phyloP scores from a whole-genome alignment of 2,888 invertebrate genomes.

The Neria commutata region DNA sequence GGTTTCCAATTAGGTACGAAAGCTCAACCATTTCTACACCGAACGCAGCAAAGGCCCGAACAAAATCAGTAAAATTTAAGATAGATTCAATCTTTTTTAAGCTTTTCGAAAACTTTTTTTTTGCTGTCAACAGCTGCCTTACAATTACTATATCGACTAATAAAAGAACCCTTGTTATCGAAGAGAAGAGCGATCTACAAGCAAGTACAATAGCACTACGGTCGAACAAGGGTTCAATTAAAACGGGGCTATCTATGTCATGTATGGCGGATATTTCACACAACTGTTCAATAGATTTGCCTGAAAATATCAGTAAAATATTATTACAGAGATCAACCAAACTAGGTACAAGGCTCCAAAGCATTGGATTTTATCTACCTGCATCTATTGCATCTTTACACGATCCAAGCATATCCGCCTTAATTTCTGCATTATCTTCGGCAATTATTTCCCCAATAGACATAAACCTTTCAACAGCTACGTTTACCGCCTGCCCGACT shows the following conservation, averaged over 20 bases:
- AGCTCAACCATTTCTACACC: slow-evolving; percentile 99
- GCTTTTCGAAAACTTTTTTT: slow-evolving; percentile 91
- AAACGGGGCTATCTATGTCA: slow-evolving; percentile 67
- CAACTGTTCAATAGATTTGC: slow-evolving; percentile 88
- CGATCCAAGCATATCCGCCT: slow-evolving; percentile 97
- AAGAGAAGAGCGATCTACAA: slow-evolving; percentile 89
- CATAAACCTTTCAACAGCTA: slow-evolving; percentile 97
- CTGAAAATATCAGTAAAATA: slow-evolving; percentile 65
- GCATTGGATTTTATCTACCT: slow-evolving; percentile 73
- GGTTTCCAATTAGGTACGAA: slow-evolving; percentile 86
- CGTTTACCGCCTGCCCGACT: slow-evolving; percentile 94
- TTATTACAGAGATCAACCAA: neutral
- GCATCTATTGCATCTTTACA: slow-evolving; percentile 96
- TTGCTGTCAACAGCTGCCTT: slow-evolving; percentile 91
- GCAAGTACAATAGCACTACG: slow-evolving; percentile 84
- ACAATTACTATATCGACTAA: slow-evolving; percentile 98
- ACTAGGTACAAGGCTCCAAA: no score
- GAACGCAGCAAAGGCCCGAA: slow-evolving; percentile 97
- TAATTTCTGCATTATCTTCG: slow-evolving; percentile 96
- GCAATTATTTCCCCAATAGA: slow-evolving; percentile 98
- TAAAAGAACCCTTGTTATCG: slow-evolving; percentile 93
- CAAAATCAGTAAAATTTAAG: slow-evolving; percentile 95
- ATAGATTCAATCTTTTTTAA: slow-evolving; percentile 85
- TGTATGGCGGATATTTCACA: slow-evolving; percentile 73
- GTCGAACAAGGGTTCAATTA: slow-evolving; percentile 71